phyloP scores from a whole-genome alignment of 2,888 invertebrate species.

The Athalia rosae region DNA sequence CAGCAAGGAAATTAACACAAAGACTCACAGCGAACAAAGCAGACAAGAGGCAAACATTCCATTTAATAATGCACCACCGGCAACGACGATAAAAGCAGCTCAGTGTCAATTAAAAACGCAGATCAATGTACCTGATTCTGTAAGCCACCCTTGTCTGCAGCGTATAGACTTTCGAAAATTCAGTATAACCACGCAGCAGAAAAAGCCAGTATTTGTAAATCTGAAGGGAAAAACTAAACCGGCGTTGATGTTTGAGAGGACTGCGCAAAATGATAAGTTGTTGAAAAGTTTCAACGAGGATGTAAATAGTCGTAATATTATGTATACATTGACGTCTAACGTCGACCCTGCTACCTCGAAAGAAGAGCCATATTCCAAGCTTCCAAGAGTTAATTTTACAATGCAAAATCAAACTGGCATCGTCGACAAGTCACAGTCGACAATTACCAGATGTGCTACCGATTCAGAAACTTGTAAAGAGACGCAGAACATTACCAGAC shows the following conservation, averaged over 20 bases:
- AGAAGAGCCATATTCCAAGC: constrained; percentile 43
- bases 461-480: constrained; percentile 10
- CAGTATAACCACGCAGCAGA: constrained; percentile 21
- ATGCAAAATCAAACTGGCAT: not conserved
- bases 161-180: constrained; percentile 33
- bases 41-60: not conserved
- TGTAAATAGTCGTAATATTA: constrained; percentile 26
- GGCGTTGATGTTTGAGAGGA: constrained; percentile 42
- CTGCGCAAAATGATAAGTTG: constrained; percentile 28
- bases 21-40: constrained; percentile 9
- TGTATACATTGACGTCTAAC: constrained; percentile 39
- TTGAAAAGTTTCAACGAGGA: constrained; percentile 7
- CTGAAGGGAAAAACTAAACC: constrained; percentile 44
- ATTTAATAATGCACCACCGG: not conserved
- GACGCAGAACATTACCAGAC: constrained; percentile 9
- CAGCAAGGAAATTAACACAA: constrained; percentile 9
- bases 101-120: constrained; percentile 4
- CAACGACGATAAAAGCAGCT: not conserved
- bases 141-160: not conserved
- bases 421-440: constrained; percentile 15
- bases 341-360: constrained; percentile 40
- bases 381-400: constrained; percentile 38
- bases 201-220: constrained; percentile 40
- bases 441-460: not conserved
- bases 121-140: no score